Evolutionary conservation across 2,113 vertebrate species (phyloP).

Genomic region (Eira barbara): DNA sequence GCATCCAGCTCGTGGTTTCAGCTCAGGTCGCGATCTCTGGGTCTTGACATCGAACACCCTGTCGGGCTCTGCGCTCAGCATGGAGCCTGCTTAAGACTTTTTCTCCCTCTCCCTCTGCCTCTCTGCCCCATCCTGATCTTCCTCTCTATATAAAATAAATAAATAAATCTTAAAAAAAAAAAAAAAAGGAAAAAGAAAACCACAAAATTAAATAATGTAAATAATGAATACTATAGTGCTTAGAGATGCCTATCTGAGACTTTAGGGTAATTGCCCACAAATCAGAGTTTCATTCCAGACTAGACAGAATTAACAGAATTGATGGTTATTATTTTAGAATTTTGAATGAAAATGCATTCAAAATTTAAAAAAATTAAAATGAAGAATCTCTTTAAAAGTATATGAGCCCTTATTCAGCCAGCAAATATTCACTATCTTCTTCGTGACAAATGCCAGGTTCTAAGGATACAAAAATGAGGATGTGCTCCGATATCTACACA

Average conservation of each 20-base stretch:
- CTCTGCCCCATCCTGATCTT: not conserved
- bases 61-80: not conserved
- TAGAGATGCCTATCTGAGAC: not conserved
- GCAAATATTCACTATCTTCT: not conserved
- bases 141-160: not conserved
- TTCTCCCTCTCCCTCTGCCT: not conserved
- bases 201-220: constrained; percentile 38
- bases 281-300: not conserved
- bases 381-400: constrained; percentile 23
- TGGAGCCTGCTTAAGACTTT: not conserved
- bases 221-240: not conserved
- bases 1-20: not conserved
- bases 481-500: not conserved
- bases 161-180: not conserved
- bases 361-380: not conserved
- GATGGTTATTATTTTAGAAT: constrained; percentile 3
- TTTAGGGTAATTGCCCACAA: not conserved
- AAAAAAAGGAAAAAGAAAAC: not conserved
- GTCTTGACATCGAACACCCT: not conserved
- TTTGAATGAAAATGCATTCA: not conserved
- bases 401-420: not conserved
- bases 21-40: not conserved
- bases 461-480: not conserved
- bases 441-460: not conserved
- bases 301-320: not conserved